These are phyloP conservation scores for Eupithecia subfuscata DNA, from an alignment of 2,888 invertebrate species.

Conservation along the genomic window DNA sequence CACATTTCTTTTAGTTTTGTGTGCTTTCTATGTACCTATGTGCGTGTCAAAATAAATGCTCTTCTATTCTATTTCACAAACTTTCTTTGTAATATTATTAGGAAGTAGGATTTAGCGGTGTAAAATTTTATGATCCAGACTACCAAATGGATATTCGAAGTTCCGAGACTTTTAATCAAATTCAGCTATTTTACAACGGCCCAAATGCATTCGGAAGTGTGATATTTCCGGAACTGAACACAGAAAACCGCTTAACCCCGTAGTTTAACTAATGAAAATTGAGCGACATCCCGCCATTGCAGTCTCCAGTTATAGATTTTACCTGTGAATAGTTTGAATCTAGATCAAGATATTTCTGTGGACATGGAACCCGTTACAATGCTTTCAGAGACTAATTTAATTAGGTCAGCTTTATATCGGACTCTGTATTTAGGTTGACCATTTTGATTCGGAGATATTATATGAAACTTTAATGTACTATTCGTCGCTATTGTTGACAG, in stretches of 20 bases:
- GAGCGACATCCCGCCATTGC: slow-evolving; percentile 74
- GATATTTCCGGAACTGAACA: slow-evolving; percentile 73
- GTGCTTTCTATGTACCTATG: no score
- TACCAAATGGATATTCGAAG: slow-evolving; percentile 31
- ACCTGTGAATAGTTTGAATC: slow-evolving; percentile 57
- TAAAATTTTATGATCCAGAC: neutral
- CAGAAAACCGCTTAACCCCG: slow-evolving; percentile 80
- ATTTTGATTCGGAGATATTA: neutral
- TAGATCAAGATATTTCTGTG: slow-evolving; percentile 72
- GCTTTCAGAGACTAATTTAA: slow-evolving; percentile 22
- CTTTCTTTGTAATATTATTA: no score
- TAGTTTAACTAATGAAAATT: slow-evolving; percentile 82
- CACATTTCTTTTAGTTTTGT: no score
- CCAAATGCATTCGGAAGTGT: slow-evolving; percentile 36
- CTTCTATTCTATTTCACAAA: no score
- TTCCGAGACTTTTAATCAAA: slow-evolving; percentile 36
- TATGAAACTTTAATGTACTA: neutral
- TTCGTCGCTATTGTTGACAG: neutral
- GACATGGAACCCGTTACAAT: slow-evolving; percentile 24
- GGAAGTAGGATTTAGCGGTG: neutral
- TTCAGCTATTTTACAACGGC: slow-evolving; percentile 38
- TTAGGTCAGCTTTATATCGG: slow-evolving; percentile 24
- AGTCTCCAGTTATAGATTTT: slow-evolving; percentile 68
- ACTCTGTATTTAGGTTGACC: neutral
- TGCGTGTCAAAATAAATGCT: no score